Evolutionary conservation across 37 sponge, comb jelly and placozoan species (phyloP), one percentile per base, ranked within the genome.

Genomic region (Corticium candelabrum): DNA sequence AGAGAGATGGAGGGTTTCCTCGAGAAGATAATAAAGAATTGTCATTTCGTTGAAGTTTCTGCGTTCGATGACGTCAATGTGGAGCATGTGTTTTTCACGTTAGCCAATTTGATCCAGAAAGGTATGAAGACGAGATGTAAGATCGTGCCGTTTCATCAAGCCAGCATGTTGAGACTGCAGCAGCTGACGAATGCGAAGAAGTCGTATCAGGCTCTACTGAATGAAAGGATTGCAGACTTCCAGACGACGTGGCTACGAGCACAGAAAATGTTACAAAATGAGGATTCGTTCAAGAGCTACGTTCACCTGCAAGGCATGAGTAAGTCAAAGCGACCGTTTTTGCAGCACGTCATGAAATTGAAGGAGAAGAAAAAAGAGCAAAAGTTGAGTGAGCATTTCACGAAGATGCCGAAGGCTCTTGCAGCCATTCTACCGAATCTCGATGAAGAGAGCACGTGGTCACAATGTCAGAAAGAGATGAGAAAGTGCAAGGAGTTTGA

Each of bases 61-160:
- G 82, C 93, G 21, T 38, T 74, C 36, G 76, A 84, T 15, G 81
- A 73, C 0, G 69, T 92, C 2, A 92, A 92, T 37, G 87, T 92
- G 0, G 84, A 84, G 21, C 36, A 74, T 2, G 85, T 75, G 11
- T 84, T 92, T 71, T 41, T 79, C n/a, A 41, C 78, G 0, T 76
- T 89, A 34, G 82, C 79, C 15, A 84, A 88, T 39, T 56, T 86
- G 40, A 34, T 34, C 31, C 43, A 74, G 35, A 37, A 39, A 56
- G 84, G 83, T 40, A 68, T 37, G 37, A 80, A 77, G 75, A 77
- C 87, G 0, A 40, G 35, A 27, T 79, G 78, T 0, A 67, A 69
- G 27, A 41, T 83, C 2, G 2, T 41, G 0, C 2, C 83, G 27
- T 89, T 70, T 68, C 68, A 79, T 0, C 85, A 83, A 3, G 77